phyloP scores from a whole-genome alignment of 2,797 vertebrate genomes.

The Ptychobarbus kaznakovi region DNA sequence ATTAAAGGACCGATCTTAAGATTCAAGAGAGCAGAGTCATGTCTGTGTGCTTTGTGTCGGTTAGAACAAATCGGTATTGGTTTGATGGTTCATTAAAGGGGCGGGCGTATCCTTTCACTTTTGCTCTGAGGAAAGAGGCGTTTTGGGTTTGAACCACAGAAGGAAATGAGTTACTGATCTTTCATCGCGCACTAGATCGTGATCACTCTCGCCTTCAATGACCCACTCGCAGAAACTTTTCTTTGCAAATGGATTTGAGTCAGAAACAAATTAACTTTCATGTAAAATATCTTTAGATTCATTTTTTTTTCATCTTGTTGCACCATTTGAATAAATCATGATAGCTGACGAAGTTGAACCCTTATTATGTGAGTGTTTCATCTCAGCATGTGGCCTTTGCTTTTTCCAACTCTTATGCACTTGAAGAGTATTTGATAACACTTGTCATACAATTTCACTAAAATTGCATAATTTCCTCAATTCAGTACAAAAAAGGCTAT shows the following conservation, averaged over 20 bases:
- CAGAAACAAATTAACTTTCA: conserved; percentile 35
- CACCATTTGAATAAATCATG: conserved; percentile 60
- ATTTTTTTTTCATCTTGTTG: conserved; percentile 50
- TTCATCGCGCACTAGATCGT: not conserved
- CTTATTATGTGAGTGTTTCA: conserved; percentile 59
- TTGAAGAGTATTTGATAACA: conserved; percentile 35
- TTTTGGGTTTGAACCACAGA: conserved; percentile 15
- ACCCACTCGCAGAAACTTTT: not conserved
- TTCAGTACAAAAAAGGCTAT: not conserved
- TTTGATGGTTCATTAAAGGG: conserved; percentile 48
- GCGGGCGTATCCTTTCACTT: conserved; percentile 31
- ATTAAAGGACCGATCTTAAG: conserved; percentile 17
- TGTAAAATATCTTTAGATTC: conserved; percentile 33
- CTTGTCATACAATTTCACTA: conserved; percentile 16
- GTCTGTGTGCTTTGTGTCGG: conserved; percentile 7
- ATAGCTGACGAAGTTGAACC: conserved; percentile 53
- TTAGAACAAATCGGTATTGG: conserved; percentile 26
- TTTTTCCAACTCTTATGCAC: conserved; percentile 37
- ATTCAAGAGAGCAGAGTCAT: conserved; percentile 16
- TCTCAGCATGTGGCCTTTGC: conserved; percentile 58
- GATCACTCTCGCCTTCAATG: not conserved
- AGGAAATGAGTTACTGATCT: conserved; percentile 38
- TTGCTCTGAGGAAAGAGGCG: conserved; percentile 37
- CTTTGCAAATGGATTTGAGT: conserved; percentile 16
- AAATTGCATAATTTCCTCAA: not conserved